These are phyloP conservation scores for Tauraco erythrolophus DNA, from an alignment of 2,113 vertebrate genomes.

Conservation along the genomic window DNA sequence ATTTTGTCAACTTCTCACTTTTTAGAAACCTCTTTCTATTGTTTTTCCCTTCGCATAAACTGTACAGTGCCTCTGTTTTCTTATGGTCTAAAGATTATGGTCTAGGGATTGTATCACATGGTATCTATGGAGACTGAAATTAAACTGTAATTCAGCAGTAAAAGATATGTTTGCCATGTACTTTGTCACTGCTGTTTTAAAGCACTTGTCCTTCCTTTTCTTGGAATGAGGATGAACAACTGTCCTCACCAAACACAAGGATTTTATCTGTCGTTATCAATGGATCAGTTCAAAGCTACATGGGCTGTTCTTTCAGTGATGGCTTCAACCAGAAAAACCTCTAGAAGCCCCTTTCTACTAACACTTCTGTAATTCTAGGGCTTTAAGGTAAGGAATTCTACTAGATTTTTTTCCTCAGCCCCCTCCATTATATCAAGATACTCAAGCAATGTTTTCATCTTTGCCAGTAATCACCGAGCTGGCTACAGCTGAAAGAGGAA, in stretches of 20 bases:
- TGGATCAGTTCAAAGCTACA: neutral
- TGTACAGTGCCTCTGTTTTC: conserved; percentile 12
- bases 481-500: neutral
- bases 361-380: neutral
- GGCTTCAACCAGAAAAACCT: neutral
- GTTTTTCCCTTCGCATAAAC: neutral
- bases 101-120: neutral
- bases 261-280: neutral
- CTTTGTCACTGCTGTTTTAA: neutral
- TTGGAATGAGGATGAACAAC: neutral
- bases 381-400: neutral
- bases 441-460: neutral
- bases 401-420: neutral
- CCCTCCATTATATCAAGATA: neutral
- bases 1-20: conserved; percentile 5
- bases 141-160: conserved; percentile 35
- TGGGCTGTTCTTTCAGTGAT: neutral
- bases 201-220: neutral
- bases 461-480: neutral
- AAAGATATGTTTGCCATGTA: neutral
- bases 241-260: neutral
- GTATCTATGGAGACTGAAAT: conserved; percentile 22
- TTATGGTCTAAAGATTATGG: neutral
- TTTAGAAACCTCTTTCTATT: neutral
- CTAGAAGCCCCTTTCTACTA: neutral